Percentiles rank a stretch among this genome's conserved stretches.
phyloP scores from a whole-genome alignment of 2,797 vertebrate genomes.

The Chelon auratus region DNA sequence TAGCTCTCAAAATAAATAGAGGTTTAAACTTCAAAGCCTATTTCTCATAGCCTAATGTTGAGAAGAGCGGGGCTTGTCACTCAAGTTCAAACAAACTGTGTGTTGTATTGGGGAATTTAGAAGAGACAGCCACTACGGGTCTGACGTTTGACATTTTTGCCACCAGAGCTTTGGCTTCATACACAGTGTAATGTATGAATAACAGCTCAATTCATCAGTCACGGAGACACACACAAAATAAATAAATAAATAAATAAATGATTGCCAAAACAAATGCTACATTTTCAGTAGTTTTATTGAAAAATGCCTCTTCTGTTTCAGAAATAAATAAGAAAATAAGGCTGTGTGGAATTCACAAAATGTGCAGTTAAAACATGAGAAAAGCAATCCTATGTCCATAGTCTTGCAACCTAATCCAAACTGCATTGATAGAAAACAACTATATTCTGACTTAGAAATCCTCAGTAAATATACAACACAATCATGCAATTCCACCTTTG shows the following conservation, averaged over 20 bases:
- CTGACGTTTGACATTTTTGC: background rate
- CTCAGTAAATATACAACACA: slow-evolving; percentile 99
- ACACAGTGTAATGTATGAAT: background rate
- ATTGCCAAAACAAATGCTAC: slow-evolving; percentile 62
- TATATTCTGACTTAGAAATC: slow-evolving; percentile 91
- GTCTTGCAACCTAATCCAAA: slow-evolving; percentile 97
- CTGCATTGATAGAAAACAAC: slow-evolving; percentile 90
- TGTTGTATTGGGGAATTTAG: slow-evolving; percentile 4
- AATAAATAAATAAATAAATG: slow-evolving; percentile 25
- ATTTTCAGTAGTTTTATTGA: slow-evolving; percentile 99
- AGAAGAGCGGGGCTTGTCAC: slow-evolving; percentile 29
- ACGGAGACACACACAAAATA: background rate
- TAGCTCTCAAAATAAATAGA: slow-evolving; percentile 57
- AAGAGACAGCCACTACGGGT: slow-evolving; percentile 8
- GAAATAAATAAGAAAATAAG: slow-evolving; percentile 99
- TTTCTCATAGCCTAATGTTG: slow-evolving; percentile 12
- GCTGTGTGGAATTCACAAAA: slow-evolving; percentile 99
- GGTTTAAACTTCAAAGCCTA: slow-evolving; percentile 50
- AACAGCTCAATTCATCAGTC: background rate
- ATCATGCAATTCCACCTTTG: slow-evolving; percentile 98
- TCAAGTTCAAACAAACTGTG: slow-evolving; percentile 31
- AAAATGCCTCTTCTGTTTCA: slow-evolving; percentile 99
- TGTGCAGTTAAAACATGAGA: slow-evolving; percentile 99
- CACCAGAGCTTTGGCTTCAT: background rate
- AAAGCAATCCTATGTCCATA: slow-evolving; percentile 97